These are phyloP conservation scores for Spatula versicolor DNA, from an alignment of 2,797 vertebrate species.

Conservation along the genomic window DNA sequence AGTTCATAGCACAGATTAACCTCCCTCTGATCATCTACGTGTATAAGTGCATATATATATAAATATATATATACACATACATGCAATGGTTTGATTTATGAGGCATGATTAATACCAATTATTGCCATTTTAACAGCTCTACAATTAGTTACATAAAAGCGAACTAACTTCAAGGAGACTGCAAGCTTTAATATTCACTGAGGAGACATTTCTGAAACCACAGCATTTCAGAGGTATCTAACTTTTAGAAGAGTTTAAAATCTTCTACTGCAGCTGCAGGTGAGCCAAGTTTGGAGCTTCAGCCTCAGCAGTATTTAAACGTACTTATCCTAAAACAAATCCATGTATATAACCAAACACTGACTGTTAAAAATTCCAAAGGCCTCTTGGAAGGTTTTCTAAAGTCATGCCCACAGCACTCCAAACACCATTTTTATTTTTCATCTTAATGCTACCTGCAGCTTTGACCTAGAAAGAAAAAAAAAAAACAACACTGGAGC, in stretches of 20 bases:
- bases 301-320: neutral
- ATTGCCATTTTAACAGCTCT: neutral
- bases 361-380: neutral
- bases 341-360: neutral
- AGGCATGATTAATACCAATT: neutral
- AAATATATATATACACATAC: neutral
- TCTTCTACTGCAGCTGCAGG: constrained; percentile 28
- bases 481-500: neutral
- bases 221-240: neutral
- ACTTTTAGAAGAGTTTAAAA: constrained; percentile 11
- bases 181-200: neutral
- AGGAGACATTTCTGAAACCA: constrained; percentile 44
- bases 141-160: neutral
- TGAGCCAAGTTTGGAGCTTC: constrained; percentile 30
- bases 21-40: neutral
- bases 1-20: neutral
- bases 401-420: neutral
- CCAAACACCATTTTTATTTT: neutral
- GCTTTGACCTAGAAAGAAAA: neutral
- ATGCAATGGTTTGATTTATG: neutral
- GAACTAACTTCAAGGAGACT: neutral
- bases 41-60: neutral
- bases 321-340: constrained; percentile 32
- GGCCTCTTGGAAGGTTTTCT: neutral
- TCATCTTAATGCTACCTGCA: neutral